Base-by-base conservation (phyloP, 2,888 invertebrate species). In the Ichneumoninae sp. region DNA sequence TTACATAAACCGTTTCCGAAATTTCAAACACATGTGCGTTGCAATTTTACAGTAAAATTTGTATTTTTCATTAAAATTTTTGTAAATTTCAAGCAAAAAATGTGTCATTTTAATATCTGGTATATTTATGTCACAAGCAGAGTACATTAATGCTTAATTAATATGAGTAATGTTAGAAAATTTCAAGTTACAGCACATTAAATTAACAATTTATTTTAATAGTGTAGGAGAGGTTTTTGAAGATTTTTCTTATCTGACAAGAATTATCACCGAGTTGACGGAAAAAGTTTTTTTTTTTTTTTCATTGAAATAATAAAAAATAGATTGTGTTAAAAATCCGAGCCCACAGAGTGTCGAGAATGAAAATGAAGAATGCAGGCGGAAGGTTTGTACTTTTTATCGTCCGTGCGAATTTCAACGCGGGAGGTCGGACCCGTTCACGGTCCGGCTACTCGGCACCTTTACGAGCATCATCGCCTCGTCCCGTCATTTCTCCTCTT, bases 401-500 rank as follows among this genome's bases (percentile, higher is more conserved):
- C 16, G 30, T 63, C 19, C n/a, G 52, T 63, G 6, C 13, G n/a
- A 33, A 63, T 33, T 33, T 63, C 60, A n/a, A 63, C 33, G 60
- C 33, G 13, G 16, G 60, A 63, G 26, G 33, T 52, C 52, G 52
- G 7, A 16, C 33, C n/a, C 60, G 30, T 63, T 63, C 16, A 16
- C 60, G 30, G 60, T 63, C 26, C 33, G 60, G n/a, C 16, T 30
- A 7, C 33, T 26, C 33, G 30, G 33, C 33, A 33, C 33, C 60
- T 63, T 63, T 6, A 33, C 60, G 60, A 63, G 57, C 36, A 40
- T 77, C 40, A 22, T 77, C 54, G 36, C 44, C 36, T 36, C 36
- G 36, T 26, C 52, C 22, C 66, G 54, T 66, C 40, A 57, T 68
- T 44, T 77, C 68, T 68, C 19, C 54, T 77, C 76, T 66, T 22